A percentile compares a stretch with the other conserved stretches of the same genome.
These are phyloP conservation scores for Brachyopa scutellaris DNA, from an alignment of 2,888 invertebrate species.

Conservation along the genomic window DNA sequence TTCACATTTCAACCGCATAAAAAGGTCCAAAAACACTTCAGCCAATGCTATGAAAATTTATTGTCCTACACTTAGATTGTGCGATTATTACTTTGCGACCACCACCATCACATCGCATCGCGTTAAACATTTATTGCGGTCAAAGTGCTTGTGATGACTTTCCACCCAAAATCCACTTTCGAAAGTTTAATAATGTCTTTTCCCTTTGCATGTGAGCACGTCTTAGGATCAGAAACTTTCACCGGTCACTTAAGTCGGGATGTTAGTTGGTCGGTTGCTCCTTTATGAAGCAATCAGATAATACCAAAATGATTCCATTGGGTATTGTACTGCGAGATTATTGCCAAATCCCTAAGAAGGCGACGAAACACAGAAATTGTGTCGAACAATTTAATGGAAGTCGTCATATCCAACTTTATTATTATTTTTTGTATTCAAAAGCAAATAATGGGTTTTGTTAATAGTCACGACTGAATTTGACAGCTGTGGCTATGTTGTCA, in stretches of 20 bases:
- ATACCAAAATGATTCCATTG: conserved; percentile 24
- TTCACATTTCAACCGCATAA: not conserved
- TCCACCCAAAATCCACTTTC: conserved; percentile 33
- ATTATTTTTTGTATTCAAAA: too few species aligned
- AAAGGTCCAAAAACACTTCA: not conserved
- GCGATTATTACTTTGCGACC: conserved; percentile 13
- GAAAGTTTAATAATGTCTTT: conserved; percentile 36
- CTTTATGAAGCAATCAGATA: conserved; percentile 36
- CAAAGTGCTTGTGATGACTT: conserved; percentile 37
- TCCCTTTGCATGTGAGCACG: conserved; percentile 24
- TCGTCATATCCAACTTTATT: too few species aligned
- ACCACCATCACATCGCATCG: conserved; percentile 11
- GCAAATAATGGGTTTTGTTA: too few species aligned
- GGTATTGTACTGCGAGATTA: too few species aligned
- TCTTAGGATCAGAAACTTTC: conserved; percentile 32
- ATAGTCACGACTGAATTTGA: too few species aligned
- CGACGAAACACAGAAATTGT: too few species aligned
- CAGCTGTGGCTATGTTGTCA: too few species aligned
- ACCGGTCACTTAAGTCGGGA: conserved; percentile 6
- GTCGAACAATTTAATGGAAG: too few species aligned
- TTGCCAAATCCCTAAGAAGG: too few species aligned
- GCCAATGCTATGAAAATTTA: not conserved
- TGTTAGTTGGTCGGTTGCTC: conserved; percentile 48
- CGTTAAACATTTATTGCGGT: conserved; percentile 52
- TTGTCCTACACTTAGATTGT: conserved; percentile 1